Evolutionary conservation across 2,113 vertebrate species (phyloP).

Genomic region (Serilophus lunatus): DNA sequence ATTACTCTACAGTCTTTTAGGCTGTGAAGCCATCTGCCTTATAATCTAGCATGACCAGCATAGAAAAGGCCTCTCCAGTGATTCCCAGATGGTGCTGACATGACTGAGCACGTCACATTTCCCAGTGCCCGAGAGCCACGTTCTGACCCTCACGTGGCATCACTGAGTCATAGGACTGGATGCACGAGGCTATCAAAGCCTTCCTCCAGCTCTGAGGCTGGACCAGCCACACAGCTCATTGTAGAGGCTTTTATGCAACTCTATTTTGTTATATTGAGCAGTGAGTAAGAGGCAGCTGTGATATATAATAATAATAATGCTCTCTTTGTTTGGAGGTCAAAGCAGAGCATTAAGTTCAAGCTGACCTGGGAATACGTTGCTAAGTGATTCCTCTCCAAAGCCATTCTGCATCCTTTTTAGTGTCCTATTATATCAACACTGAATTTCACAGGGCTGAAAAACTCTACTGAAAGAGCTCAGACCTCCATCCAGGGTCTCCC

Average conservation of each 20-base stretch:
- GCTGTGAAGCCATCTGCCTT: not conserved
- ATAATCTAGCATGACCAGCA: not conserved
- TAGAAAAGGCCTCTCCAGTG: not conserved
- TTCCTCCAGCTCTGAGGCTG: not conserved
- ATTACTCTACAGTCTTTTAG: not conserved
- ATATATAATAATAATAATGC: not conserved
- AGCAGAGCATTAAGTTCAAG: constrained; percentile 18
- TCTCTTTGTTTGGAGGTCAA: constrained; percentile 26
- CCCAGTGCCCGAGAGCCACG: not conserved
- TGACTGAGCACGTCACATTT: not conserved
- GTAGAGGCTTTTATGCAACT: not conserved
- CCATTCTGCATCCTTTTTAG: not conserved
- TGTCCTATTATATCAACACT: not conserved
- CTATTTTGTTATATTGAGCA: not conserved
- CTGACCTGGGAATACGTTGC: constrained; percentile 1
- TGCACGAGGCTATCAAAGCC: not conserved
- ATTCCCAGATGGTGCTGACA: not conserved
- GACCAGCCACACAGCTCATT: not conserved
- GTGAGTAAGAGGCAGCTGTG: not conserved
- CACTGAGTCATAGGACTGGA: not conserved
- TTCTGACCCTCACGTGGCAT: not conserved
- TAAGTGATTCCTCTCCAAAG: not conserved
- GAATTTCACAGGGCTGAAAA: not conserved
- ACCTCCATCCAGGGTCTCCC: not conserved
- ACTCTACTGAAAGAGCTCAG: not conserved